Evolutionary conservation across 2,888 invertebrate genomes (phyloP), one percentile per base, ranked within the genome.

Genomic region (Panorpa germanica): DNA sequence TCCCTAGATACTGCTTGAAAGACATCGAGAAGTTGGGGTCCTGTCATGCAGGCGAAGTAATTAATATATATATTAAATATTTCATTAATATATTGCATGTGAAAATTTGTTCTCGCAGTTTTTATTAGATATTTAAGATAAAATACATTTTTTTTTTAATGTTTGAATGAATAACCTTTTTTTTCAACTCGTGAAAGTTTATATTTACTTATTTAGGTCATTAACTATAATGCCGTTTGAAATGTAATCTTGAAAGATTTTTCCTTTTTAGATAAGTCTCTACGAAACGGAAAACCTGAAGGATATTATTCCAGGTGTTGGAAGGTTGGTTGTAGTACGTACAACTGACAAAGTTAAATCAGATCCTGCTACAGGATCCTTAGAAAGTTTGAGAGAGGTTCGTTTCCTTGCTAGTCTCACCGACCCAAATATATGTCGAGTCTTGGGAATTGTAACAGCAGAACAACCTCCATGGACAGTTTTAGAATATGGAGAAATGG

Each of bases 401-500:
- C 63, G 67, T 43, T 69, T 75, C 43, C 61, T 77, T 44, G 67
- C 73, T 20, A 60, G 65, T 39, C 56, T 77, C 35, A 61, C 63
- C 37, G 73, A 77, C 48, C 61, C 68, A 13, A 72, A 73, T 49
- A 57, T 76, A 35, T 70, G 70, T 30, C 59, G 65, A 38, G 55
- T 74, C 32, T 52, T 76, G 37, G 73, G 65, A 29, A 62, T 73
- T 32, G 54, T 53, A 35, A 60, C 65, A 5, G 50, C 53, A 14
- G 63, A 65, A 40, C 64, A 65, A 38, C 69, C 71, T 1, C 63
- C 70, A 31, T 70, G 72, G 61, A 68, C 71, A 43, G 63, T 77
- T 30, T 63, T 73, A 40, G 77, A 78, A 51, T 75, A 75, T 52
- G 70, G 73, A 48, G 71, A 73, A 43, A 67, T 71, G 45, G 77